These are phyloP conservation scores for Salminus brasiliensis DNA, from an alignment of 2,113 vertebrate species.

Conservation along the genomic window DNA sequence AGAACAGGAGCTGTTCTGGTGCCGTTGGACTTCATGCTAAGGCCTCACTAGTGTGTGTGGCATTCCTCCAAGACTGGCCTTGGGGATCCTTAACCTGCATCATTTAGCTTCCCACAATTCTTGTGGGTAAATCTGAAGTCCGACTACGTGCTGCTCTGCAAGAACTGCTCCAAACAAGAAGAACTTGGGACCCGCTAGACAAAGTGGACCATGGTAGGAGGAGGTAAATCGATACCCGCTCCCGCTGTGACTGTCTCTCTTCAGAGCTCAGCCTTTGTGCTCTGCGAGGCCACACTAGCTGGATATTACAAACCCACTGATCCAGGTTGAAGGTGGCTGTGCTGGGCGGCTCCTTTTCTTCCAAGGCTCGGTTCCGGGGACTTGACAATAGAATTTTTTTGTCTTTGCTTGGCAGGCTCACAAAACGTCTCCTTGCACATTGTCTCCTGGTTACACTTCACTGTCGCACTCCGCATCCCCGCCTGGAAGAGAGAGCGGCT, in stretches of 20 bases:
- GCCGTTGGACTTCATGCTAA: too few species aligned
- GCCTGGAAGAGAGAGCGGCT: slow-evolving; percentile 37
- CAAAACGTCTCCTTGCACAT: slow-evolving; percentile 64
- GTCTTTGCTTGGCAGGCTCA: slow-evolving; percentile 49
- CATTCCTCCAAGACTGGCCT: too few species aligned
- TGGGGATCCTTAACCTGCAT: not conserved
- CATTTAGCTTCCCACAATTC: not conserved
- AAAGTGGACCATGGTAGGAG: not conserved
- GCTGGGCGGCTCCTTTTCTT: slow-evolving; percentile 49
- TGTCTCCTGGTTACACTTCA: slow-evolving; percentile 66
- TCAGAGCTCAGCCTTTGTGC: slow-evolving; percentile 37
- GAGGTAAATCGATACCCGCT: not conserved
- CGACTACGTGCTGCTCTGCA: not conserved
- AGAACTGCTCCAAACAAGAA: not conserved
- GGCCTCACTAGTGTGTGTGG: not conserved
- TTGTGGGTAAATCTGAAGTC: not conserved
- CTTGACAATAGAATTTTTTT: slow-evolving; percentile 57
- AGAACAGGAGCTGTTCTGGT: not conserved
- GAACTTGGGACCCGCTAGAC: not conserved
- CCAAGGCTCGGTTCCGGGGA: slow-evolving; percentile 51
- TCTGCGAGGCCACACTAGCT: slow-evolving; percentile 28
- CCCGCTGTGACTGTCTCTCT: not conserved
- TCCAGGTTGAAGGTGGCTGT: slow-evolving; percentile 47
- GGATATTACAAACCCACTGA: slow-evolving; percentile 57
- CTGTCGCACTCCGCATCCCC: slow-evolving; percentile 60